phyloP scores from a whole-genome alignment of 2,797 vertebrate species.

The Cichlasoma orientale region DNA sequence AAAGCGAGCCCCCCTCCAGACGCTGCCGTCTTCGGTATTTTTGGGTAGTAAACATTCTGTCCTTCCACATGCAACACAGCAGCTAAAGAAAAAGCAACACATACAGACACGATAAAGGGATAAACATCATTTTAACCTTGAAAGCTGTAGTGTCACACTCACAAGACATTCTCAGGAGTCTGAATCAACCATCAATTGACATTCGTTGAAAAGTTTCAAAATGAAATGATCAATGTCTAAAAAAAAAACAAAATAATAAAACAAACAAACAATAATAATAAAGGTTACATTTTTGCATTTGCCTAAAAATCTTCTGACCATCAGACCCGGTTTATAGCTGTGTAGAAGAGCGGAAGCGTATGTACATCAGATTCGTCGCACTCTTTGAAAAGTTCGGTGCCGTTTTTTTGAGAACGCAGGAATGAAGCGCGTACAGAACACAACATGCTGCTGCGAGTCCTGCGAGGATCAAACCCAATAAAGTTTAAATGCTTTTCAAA shows the following conservation, averaged over 20 bases:
- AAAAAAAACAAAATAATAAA: background rate
- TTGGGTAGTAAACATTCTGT: slow-evolving; percentile 64
- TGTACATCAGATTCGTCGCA: slow-evolving; percentile 62
- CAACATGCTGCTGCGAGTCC: slow-evolving; percentile 64
- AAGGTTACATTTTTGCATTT: slow-evolving; percentile 63
- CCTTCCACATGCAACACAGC: slow-evolving; percentile 66
- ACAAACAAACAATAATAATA: slow-evolving; percentile 19
- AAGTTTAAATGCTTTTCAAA: slow-evolving; percentile 46
- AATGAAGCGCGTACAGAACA: slow-evolving; percentile 62
- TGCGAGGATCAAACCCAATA: slow-evolving; percentile 33
- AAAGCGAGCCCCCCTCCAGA: slow-evolving; percentile 41
- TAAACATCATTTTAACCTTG: slow-evolving; percentile 45
- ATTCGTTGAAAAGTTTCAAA: slow-evolving; percentile 51
- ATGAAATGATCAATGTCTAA: slow-evolving; percentile 42
- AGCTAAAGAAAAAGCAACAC: slow-evolving; percentile 56
- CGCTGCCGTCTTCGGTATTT: slow-evolving; percentile 25
- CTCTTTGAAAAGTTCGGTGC: slow-evolving; percentile 60
- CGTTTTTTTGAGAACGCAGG: slow-evolving; percentile 38
- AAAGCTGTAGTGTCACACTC: slow-evolving; percentile 66
- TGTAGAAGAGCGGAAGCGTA: slow-evolving; percentile 56
- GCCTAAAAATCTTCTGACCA: slow-evolving; percentile 57
- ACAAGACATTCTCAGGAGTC: slow-evolving; percentile 63
- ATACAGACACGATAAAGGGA: slow-evolving; percentile 56
- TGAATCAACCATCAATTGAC: slow-evolving; percentile 55
- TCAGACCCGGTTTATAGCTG: slow-evolving; percentile 56